Percentiles rank a stretch among this genome's conserved stretches.
These are phyloP conservation scores for Hydrozoanthus tunicans DNA, from an alignment of 64 coral and sea anemone species.

Conservation along the genomic window DNA sequence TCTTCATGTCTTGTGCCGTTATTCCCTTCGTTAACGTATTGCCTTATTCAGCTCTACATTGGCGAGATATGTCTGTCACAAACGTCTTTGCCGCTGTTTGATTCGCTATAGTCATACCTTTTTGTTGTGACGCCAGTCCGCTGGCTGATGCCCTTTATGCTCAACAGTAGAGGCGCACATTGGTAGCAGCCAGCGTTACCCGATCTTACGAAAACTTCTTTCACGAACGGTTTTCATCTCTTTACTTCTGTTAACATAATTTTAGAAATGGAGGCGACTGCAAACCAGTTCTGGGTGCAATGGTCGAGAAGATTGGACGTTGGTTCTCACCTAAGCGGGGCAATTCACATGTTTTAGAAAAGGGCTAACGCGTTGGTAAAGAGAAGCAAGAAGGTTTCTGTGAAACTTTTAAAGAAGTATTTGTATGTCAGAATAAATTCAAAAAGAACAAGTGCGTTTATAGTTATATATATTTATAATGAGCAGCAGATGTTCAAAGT, in stretches of 20 bases:
- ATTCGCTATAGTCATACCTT: slow-evolving; percentile 40
- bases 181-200: slow-evolving; percentile 23
- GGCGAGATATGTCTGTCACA: slow-evolving; percentile 20
- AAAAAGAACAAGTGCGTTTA: too few species aligned
- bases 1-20: slow-evolving; percentile 35
- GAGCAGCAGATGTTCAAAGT: too few species aligned
- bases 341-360: too few species aligned
- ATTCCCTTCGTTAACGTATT: slow-evolving; percentile 39
- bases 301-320: too few species aligned
- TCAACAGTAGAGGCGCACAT: background rate
- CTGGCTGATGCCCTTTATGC: background rate
- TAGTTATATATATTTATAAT: too few species aligned
- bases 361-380: too few species aligned
- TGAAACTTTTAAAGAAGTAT: too few species aligned
- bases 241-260: background rate
- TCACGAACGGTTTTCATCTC: background rate
- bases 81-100: slow-evolving; percentile 39
- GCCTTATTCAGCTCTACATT: slow-evolving; percentile 33
- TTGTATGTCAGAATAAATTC: too few species aligned
- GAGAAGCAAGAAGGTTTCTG: too few species aligned
- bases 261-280: background rate
- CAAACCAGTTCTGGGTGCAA: too few species aligned
- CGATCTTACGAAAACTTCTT: background rate
- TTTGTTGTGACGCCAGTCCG: background rate
- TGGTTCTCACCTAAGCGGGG: too few species aligned